phyloP scores from a whole-genome alignment of 2,888 invertebrate species.

The Tolmerus cingulatus region DNA sequence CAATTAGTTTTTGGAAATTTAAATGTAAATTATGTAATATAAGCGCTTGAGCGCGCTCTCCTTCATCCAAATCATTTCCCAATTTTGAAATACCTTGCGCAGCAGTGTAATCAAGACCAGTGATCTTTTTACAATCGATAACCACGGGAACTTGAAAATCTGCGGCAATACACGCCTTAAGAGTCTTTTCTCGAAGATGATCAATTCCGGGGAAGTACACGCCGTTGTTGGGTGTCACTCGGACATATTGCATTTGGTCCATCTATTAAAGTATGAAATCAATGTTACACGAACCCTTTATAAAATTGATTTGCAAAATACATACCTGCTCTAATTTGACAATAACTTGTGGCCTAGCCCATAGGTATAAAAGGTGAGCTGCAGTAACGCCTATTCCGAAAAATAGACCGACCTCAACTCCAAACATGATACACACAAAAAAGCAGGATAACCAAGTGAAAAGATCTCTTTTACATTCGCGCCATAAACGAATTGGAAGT shows the following conservation, averaged over 20 bases:
- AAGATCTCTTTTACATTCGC: conserved; percentile 70
- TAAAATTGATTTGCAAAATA: not conserved
- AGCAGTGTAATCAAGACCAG: conserved; percentile 76
- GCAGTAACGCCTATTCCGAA: conserved; percentile 74
- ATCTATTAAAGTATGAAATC: conserved; percentile 56
- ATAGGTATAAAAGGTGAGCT: conserved; percentile 71
- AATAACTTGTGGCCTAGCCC: conserved; percentile 70
- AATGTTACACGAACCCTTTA: not conserved
- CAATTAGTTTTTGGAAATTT: conserved; percentile 57
- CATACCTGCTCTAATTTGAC: conserved; percentile 58
- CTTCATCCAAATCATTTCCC: conserved; percentile 56
- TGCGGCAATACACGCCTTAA: conserved; percentile 65
- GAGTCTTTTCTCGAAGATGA: conserved; percentile 69
- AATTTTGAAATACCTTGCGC: conserved; percentile 65
- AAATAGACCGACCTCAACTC: conserved; percentile 83
- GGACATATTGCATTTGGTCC: conserved; percentile 67
- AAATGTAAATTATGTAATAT: conserved; percentile 57
- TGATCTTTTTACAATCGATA: conserved; percentile 73
- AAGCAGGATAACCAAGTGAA: conserved; percentile 75
- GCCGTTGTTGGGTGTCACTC: conserved; percentile 73
- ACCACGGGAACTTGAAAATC: conserved; percentile 66
- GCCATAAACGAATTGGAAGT: conserved; percentile 68
- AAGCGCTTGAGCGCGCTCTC: conserved; percentile 55
- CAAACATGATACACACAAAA: conserved; percentile 71
- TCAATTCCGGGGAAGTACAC: conserved; percentile 78